Percentiles rank a stretch among this genome's conserved stretches.
phyloP scores from a whole-genome alignment of 2,113 vertebrate species.

The Rhineura floridana region DNA sequence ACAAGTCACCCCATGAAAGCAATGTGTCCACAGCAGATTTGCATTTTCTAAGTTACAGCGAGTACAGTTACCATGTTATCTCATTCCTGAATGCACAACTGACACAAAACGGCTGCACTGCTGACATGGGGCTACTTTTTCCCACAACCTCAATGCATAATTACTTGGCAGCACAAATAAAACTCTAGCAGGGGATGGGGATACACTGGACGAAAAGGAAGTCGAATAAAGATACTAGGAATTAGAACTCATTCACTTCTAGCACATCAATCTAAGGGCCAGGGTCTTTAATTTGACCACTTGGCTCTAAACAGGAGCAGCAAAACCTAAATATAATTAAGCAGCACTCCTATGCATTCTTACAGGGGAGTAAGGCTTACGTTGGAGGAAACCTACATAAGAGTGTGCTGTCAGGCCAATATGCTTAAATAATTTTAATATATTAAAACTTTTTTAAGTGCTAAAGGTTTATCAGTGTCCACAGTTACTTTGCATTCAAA shows the following conservation, averaged over 20 bases:
- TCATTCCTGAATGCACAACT: neutral
- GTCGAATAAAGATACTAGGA: rapidly evolving
- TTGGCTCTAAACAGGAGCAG: neutral
- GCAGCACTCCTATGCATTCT: neutral
- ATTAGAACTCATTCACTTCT: neutral
- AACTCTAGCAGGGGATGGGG: neutral
- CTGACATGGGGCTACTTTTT: neutral
- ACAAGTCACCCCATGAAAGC: neutral
- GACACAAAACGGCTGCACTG: neutral
- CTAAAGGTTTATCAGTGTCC: too few species aligned
- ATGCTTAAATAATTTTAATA: neutral
- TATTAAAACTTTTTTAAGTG: too few species aligned
- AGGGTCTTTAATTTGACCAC: neutral
- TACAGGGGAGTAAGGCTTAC: neutral
- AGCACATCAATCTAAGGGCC: neutral
- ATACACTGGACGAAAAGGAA: neutral
- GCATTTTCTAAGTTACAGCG: neutral
- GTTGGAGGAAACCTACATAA: neutral
- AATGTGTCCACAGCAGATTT: neutral
- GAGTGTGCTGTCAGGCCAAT: neutral
- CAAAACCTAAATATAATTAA: neutral
- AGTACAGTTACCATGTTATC: neutral
- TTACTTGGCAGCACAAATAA: neutral
- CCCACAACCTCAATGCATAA: constrained; percentile 17
- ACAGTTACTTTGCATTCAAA: too few species aligned